These are phyloP conservation scores for Tyrannus savana DNA, from an alignment of 2,113 vertebrate genomes.

Conservation along the genomic window DNA sequence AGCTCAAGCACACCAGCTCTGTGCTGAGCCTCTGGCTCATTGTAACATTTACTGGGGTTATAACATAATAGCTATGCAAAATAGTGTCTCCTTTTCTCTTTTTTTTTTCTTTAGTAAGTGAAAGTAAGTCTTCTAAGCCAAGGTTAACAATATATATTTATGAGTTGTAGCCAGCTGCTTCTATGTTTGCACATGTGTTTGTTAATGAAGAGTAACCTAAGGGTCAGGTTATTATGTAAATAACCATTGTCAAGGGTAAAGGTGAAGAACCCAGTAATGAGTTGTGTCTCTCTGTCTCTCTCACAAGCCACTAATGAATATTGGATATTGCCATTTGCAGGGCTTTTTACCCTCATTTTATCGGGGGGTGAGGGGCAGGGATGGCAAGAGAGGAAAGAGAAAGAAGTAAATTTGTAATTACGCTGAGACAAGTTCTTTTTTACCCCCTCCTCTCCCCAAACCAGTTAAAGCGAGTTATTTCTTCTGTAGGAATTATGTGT, in stretches of 20 bases:
- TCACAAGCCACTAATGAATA: slow-evolving; percentile 67
- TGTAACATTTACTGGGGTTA: background rate
- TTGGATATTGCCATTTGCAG: slow-evolving; percentile 61
- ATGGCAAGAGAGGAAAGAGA: background rate
- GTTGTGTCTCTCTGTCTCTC: slow-evolving; percentile 62
- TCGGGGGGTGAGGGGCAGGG: slow-evolving; percentile 16
- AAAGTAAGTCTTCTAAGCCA: slow-evolving; percentile 61
- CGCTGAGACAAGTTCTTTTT: background rate
- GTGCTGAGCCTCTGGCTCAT: background rate
- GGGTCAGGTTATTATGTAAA: slow-evolving; percentile 87
- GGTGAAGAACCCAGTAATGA: slow-evolving; percentile 80
- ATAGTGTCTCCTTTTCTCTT: background rate
- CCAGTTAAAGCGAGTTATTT: background rate
- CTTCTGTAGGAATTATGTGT: background rate
- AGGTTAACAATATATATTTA: slow-evolving; percentile 77
- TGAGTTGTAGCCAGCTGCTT: slow-evolving; percentile 75
- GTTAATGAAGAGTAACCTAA: slow-evolving; percentile 84
- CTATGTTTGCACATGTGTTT: slow-evolving; percentile 72
- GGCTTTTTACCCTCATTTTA: slow-evolving; percentile 60
- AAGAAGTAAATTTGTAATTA: slow-evolving; percentile 56
- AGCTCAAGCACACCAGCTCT: background rate
- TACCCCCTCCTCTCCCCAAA: background rate
- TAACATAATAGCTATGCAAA: slow-evolving; percentile 53
- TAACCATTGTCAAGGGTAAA: slow-evolving; percentile 78
- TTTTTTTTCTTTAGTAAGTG: slow-evolving; percentile 4